These are phyloP conservation scores for Sipha flava DNA, from an alignment of 1,140 invertebrate species.

Conservation along the genomic window DNA sequence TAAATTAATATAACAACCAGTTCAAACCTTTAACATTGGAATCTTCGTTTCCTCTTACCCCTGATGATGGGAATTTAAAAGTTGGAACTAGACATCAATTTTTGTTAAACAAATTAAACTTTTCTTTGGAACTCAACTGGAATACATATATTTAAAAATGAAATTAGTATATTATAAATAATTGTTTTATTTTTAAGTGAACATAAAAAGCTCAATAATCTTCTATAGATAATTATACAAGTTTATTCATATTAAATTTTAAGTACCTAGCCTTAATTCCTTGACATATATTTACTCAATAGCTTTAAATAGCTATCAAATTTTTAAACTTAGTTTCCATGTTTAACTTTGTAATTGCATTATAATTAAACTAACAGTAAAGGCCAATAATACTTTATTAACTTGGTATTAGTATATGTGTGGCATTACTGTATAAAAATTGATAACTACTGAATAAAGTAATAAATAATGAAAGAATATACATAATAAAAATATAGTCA, in stretches of 20 bases:
- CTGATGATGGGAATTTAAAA: constrained; percentile 1
- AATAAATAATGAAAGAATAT: no score
- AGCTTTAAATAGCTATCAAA: not conserved
- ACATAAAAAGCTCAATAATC: not conserved
- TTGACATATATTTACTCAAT: not conserved
- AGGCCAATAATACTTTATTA: not conserved
- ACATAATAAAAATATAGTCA: not conserved
- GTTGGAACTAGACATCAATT: not conserved
- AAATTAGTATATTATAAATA: not conserved
- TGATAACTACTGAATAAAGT: no score
- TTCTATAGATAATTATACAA: not conserved
- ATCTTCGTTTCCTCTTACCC: not conserved
- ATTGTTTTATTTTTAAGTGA: not conserved
- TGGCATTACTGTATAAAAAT: no score
- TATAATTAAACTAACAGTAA: not conserved
- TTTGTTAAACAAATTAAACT: not conserved
- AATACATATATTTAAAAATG: not conserved
- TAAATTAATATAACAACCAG: not conserved
- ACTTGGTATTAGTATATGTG: no score
- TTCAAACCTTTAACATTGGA: not conserved
- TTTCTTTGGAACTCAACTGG: not conserved
- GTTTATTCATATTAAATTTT: not conserved
- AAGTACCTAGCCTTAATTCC: not conserved
- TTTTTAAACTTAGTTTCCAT: not conserved
- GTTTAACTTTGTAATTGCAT: not conserved